Conservation (phyloP, 2,113 vertebrate genomes). For the Zapornia atra region DNA sequence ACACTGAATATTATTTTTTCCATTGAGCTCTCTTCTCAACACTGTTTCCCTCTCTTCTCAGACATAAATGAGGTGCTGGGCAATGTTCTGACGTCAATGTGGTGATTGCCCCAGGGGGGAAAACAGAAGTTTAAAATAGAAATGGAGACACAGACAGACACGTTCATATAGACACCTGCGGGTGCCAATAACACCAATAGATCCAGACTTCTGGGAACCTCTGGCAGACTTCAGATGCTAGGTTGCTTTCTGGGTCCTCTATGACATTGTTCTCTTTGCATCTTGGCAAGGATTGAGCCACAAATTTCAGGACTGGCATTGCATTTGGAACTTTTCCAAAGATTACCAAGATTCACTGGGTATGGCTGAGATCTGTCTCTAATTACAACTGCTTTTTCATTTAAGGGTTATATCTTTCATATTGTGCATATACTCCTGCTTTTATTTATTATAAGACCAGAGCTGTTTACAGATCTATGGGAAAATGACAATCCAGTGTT, state of each 20-base stretch:
- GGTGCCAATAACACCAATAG: constrained; percentile 30
- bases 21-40: constrained; percentile 43
- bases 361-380: not conserved
- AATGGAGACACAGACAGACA: constrained; percentile 6
- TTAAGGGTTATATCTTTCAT: not conserved
- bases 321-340: not conserved
- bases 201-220: constrained; percentile 32
- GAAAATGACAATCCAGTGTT: not conserved
- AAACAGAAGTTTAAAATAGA: constrained; percentile 50
- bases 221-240: not conserved
- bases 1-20: constrained; percentile 63
- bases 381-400: not conserved
- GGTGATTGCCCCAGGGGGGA: constrained; percentile 8
- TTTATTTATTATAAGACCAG: not conserved
- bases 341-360: not conserved
- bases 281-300: not conserved
- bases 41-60: constrained; percentile 31
- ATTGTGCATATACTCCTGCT: not conserved
- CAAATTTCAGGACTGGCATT: not conserved
- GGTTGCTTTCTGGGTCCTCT: not conserved
- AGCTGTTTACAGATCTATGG: not conserved
- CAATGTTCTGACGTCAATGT: constrained; percentile 61
- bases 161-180: constrained; percentile 38
- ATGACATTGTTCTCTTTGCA: not conserved
- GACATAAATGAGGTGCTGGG: constrained; percentile 64